A percentile compares a stretch with the other conserved stretches of the same genome.
Conservation (phyloP, 2,797 vertebrate genomes). For the Notamacropus eugenii region DNA sequence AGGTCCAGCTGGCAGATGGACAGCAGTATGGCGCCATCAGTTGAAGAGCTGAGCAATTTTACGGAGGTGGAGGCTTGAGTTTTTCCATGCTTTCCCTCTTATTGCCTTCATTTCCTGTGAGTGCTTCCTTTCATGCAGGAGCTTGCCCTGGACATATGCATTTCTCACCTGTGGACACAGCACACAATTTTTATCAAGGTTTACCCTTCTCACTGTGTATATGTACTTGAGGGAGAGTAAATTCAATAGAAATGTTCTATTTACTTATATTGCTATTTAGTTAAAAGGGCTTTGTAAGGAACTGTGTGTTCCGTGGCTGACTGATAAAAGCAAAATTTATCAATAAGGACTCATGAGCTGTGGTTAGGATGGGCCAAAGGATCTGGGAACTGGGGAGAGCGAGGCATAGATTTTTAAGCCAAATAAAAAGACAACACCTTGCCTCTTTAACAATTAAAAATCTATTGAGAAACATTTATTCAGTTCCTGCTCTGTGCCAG, state of each 20-base stretch:
- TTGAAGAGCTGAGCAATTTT: neutral
- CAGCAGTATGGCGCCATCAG: neutral
- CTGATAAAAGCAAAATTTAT: neutral
- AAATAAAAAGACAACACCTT: neutral
- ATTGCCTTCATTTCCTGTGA: neutral
- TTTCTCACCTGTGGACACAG: neutral
- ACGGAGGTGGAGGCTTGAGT: neutral
- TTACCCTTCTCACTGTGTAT: neutral
- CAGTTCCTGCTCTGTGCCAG: neutral
- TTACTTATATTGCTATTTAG: neutral
- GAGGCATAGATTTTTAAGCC: no score
- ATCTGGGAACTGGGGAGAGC: neutral
- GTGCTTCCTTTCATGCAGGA: neutral
- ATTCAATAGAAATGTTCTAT: neutral
- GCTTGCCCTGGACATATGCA: neutral
- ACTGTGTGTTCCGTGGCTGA: neutral
- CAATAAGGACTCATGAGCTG: neutral
- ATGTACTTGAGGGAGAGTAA: neutral
- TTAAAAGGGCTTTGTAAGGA: neutral
- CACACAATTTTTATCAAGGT: neutral
- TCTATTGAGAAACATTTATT: neutral
- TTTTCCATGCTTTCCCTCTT: neutral
- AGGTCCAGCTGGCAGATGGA: neutral
- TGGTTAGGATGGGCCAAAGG: neutral
- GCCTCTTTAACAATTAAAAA: neutral